Evolutionary conservation across 2,888 invertebrate species (phyloP), one percentile per base, ranked within the genome.

Genomic region (Meandrusa payeni): DNA sequence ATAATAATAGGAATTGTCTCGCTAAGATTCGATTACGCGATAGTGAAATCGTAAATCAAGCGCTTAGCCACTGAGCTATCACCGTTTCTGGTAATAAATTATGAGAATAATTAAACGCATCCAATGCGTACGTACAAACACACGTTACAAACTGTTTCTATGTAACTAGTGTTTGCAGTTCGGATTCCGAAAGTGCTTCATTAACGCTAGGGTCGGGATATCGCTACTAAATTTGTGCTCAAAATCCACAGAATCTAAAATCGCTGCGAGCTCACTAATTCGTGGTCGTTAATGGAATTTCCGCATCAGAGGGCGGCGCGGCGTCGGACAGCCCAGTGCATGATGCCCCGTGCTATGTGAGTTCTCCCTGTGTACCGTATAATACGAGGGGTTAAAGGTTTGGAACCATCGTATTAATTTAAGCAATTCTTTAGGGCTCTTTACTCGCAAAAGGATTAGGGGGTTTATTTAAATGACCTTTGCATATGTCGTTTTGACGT

Each of bases 231-330:
- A 64, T 68, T 61, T 59, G 47, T 53, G 63, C 62, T 51, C 54
- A 59, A 70, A 69, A 65, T 59, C 62, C 55, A 59, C 60, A 48
- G 54, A 55, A 57, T 68, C 59, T 60, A 62, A 59, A 62, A 64
- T 62, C 54, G 51, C 40, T 44, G 54, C 55, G 59, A 57, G 60
- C 57, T 57, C 64, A 64, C 63, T 69, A 76, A 77, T 73, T 76
- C 63, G 69, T 64, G 66, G 64, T 62, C 62, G 65, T 68, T 80
- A 82, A 81, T 79, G 76, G 78, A 78, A 74, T 82, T 77, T 77
- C 73, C 76, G 69, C 74, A 76, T 75, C 74, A 63, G 48, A 60
- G 64, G 51, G 55, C 48, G 55, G 42, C 54, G 52, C 55, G 50
- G 44, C 59, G 31, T 19, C 36, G 48, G 47, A 44, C 39, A 19